Conservation (phyloP, 2,797 vertebrate genomes). For the Myiotriccus ornatus region DNA sequence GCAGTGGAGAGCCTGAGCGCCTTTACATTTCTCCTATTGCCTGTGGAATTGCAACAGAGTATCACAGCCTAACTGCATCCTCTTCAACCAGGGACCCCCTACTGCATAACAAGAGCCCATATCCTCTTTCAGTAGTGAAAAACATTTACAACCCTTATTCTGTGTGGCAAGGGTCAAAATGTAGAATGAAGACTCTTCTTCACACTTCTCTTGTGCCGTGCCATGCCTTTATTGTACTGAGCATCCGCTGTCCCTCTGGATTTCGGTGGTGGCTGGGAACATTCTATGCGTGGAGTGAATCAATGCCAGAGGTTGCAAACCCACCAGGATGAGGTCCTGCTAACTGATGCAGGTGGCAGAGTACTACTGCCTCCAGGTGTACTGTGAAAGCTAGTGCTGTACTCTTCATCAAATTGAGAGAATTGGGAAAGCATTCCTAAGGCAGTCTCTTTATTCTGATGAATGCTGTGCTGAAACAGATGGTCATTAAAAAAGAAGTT, state of each 20-base stretch:
- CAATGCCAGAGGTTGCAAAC: not conserved
- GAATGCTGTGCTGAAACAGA: not conserved
- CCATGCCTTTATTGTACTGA: not conserved
- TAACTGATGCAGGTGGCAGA: not conserved
- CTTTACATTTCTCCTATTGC: not conserved
- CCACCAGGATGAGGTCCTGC: not conserved
- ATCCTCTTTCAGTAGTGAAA: not conserved
- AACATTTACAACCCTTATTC: not conserved
- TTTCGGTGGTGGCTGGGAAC: not conserved
- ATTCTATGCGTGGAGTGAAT: rapidly evolving
- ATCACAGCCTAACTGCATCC: not conserved
- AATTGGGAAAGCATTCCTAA: not conserved
- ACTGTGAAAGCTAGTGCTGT: not conserved
- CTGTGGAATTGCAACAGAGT: not conserved
- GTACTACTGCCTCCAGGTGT: not conserved
- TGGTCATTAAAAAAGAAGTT: not conserved
- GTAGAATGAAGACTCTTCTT: not conserved
- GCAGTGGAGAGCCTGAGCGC: not conserved
- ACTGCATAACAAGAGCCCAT: not conserved
- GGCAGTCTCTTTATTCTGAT: not conserved
- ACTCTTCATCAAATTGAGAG: not conserved
- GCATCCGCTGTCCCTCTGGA: not conserved
- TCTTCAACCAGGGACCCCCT: not conserved
- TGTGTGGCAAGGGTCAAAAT: not conserved
- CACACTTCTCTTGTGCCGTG: not conserved